phyloP scores from a whole-genome alignment of 2,113 vertebrate species.

The Campylorhamphus procurvoides region DNA sequence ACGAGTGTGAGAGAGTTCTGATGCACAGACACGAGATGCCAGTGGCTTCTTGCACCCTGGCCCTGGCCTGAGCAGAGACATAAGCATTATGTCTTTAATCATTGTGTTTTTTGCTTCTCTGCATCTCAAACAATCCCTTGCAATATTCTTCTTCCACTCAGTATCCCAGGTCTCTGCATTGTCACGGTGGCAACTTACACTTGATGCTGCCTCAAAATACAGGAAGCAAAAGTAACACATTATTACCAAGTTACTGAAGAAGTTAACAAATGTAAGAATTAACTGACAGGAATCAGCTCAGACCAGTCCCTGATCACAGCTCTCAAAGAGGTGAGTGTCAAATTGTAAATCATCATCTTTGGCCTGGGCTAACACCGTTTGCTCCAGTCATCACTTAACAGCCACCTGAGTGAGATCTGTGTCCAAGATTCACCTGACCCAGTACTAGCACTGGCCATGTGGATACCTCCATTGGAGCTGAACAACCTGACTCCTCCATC shows the following conservation, averaged over 20 bases:
- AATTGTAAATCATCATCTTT: background rate
- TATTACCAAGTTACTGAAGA: background rate
- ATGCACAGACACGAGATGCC: background rate
- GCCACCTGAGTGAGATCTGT: background rate
- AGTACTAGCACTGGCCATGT: background rate
- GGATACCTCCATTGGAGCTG: background rate
- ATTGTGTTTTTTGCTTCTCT: background rate
- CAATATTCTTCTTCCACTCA: background rate
- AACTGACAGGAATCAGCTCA: accelerated
- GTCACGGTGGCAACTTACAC: background rate
- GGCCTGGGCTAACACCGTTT: background rate
- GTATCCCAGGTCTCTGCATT: background rate
- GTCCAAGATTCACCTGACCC: background rate
- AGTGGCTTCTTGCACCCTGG: background rate
- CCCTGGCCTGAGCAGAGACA: background rate
- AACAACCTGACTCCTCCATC: background rate
- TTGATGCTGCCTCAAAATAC: background rate
- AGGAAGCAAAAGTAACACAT: background rate
- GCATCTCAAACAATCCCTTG: background rate
- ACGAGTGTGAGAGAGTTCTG: background rate
- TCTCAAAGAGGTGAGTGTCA: background rate
- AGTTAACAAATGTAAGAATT: background rate
- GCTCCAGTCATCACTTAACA: background rate
- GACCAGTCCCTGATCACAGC: background rate
- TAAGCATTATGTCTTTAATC: background rate